Evolutionary conservation across 2,797 vertebrate species (phyloP).

Genomic region (Phalloptychus januarius): DNA sequence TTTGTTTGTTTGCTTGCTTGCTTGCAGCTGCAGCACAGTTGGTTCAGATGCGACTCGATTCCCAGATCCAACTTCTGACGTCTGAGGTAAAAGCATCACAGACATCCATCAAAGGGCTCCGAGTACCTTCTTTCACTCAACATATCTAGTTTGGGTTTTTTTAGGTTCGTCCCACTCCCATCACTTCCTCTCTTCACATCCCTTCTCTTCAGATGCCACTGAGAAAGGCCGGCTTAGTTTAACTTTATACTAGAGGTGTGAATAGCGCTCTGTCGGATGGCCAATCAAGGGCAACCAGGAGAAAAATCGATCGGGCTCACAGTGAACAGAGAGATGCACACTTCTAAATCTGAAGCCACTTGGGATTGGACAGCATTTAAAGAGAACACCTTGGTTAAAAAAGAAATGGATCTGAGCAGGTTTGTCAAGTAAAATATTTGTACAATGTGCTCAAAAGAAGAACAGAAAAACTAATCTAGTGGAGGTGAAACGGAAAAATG

Average conservation of each 20-base stretch:
- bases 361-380: conserved; percentile 49
- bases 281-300: conserved; percentile 47
- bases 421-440: conserved; percentile 26
- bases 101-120: background rate
- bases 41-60: background rate
- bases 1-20: background rate
- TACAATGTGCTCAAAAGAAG: conserved; percentile 1
- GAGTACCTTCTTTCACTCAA: background rate
- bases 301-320: conserved; percentile 60
- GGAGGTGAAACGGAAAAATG: background rate
- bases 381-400: conserved; percentile 13
- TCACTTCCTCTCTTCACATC: background rate
- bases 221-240: conserved; percentile 34
- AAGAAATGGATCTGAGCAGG: conserved; percentile 18
- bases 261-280: conserved; percentile 50
- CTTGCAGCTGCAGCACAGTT: background rate
- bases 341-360: conserved; percentile 39
- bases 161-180: background rate
- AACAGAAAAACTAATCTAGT: background rate
- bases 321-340: conserved; percentile 42
- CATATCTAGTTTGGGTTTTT: background rate
- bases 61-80: background rate
- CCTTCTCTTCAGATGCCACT: conserved; percentile 29
- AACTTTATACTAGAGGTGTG: conserved; percentile 53
- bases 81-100: background rate